Percentiles rank a stretch among this genome's conserved stretches.
phyloP scores from a whole-genome alignment of 2,113 vertebrate species.

The Rattus norvegicus region DNA sequence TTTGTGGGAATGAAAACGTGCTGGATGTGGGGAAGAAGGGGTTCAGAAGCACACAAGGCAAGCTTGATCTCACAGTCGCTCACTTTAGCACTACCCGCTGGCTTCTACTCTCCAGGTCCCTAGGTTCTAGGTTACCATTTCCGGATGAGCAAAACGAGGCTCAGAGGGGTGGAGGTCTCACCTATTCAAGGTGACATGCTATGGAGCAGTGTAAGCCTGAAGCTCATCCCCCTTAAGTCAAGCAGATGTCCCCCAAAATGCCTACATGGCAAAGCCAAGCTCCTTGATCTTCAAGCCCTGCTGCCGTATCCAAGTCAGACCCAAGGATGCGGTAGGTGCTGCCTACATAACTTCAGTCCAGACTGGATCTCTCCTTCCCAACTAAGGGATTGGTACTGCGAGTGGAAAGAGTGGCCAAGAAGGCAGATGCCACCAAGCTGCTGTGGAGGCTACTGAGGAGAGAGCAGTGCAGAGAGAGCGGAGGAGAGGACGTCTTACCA shows the following conservation, averaged over 20 bases:
- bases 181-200: not conserved
- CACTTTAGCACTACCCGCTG: no score
- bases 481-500: no score
- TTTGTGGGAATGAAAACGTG: not conserved
- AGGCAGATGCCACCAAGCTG: not conserved
- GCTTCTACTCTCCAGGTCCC: not conserved
- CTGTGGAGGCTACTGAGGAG: not conserved
- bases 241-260: not conserved
- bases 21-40: not conserved
- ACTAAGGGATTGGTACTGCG: not conserved
- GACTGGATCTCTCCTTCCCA: not conserved
- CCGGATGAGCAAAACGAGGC: not conserved
- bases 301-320: not conserved
- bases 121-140: not conserved
- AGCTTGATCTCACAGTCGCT: accelerated
- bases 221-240: not conserved
- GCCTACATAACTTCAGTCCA: not conserved
- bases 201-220: not conserved
- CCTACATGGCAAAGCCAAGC: not conserved
- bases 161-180: not conserved
- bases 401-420: not conserved
- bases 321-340: not conserved
- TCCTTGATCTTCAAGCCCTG: not conserved
- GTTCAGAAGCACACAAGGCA: not conserved
- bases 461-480: no score